Percentiles rank a stretch among this genome's conserved stretches.
These are phyloP conservation scores for Apodemus speciosus DNA, from an alignment of 2,113 vertebrate genomes.

Conservation along the genomic window DNA sequence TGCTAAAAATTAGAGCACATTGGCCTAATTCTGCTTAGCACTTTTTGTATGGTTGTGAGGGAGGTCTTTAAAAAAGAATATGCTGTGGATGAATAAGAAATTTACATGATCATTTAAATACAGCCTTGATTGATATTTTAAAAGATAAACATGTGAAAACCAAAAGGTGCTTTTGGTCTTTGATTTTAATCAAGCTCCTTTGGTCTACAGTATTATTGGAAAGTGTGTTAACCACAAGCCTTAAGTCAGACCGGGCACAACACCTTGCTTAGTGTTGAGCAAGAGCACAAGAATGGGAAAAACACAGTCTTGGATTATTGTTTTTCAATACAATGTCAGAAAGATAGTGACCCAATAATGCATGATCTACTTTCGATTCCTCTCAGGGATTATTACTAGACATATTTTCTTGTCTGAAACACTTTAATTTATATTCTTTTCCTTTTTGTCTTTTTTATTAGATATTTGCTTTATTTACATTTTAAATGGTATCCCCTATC, in stretches of 20 bases:
- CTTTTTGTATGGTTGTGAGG: not conserved
- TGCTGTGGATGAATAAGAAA: not conserved
- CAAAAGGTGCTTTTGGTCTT: not conserved
- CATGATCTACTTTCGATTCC: not conserved
- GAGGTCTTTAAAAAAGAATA: not conserved
- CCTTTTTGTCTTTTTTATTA: too few relatives aligned
- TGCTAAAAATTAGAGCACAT: constrained; percentile 45
- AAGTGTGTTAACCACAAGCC: not conserved
- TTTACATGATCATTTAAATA: not conserved
- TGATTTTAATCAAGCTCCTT: not conserved
- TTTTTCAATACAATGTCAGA: constrained; percentile 18
- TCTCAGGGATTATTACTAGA: not conserved
- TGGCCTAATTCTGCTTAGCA: not conserved
- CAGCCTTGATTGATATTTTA: not conserved
- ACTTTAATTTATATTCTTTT: not conserved
- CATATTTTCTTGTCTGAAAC: not conserved
- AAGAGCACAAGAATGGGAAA: not conserved
- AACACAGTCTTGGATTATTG: not conserved
- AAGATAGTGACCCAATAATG: not conserved
- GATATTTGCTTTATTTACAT: too few relatives aligned
- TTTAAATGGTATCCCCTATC: too few relatives aligned
- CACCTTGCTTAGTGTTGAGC: not conserved
- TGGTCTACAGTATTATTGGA: too few relatives aligned
- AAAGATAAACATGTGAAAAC: not conserved
- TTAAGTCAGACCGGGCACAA: not conserved